A percentile compares a stretch with the other conserved stretches of the same genome.
Conservation (phyloP, 2,797 vertebrate species). For the Taenioides sp. region DNA sequence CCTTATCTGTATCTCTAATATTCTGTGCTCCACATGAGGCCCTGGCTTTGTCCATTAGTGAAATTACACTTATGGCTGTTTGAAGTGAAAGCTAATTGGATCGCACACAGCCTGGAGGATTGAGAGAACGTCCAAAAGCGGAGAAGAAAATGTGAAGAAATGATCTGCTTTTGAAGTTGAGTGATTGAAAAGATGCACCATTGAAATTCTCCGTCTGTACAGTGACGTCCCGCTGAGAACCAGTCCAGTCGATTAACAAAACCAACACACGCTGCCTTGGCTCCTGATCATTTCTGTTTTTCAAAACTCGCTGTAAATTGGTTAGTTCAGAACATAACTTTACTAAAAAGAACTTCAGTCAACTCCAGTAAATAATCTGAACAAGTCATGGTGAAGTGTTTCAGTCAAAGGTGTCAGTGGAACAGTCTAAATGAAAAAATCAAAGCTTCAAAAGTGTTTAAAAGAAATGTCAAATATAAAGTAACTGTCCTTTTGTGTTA, state of each 20-base stretch:
- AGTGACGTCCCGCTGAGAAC: background rate
- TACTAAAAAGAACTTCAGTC: background rate
- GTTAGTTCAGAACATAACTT: background rate
- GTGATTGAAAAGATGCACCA: background rate
- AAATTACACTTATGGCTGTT: background rate
- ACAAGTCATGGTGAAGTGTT: no score
- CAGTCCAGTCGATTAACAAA: background rate
- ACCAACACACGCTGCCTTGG: background rate
- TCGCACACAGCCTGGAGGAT: constrained; percentile 19
- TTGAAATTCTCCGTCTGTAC: background rate
- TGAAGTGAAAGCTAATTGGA: constrained; percentile 26
- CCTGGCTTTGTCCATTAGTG: background rate
- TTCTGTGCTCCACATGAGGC: background rate
- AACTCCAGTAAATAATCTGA: background rate
- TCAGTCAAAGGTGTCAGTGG: no score
- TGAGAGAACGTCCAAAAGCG: background rate
- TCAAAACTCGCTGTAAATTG: background rate
- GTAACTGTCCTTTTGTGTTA: no score
- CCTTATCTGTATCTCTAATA: background rate
- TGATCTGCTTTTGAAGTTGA: constrained; percentile 22
- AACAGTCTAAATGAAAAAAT: no score
- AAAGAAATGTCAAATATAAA: no score
- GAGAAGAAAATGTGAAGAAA: background rate
- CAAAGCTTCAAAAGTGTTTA: no score
- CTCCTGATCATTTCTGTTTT: background rate